phyloP scores from a whole-genome alignment of 2,888 invertebrate species.

The Erpobdella octoculata region DNA sequence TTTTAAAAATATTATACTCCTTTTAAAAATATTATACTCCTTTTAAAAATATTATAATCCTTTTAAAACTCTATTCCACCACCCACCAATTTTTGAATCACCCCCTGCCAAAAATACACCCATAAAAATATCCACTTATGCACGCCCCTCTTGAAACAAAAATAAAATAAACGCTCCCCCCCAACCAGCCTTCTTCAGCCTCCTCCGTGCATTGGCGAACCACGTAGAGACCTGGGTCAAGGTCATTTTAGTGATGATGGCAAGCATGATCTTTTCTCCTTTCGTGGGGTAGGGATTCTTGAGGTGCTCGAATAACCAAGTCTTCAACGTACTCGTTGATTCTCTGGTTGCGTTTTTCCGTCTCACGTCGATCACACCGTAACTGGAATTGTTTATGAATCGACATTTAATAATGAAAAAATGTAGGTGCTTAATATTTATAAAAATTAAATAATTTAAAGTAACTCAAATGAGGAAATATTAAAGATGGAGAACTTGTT shows the following conservation, averaged over 20 bases:
- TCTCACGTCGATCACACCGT: conserved; percentile 24
- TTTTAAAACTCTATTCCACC: too few relatives aligned
- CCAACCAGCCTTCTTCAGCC: conserved; percentile 15
- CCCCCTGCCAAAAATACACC: too few relatives aligned
- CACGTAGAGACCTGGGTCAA: conserved; percentile 25
- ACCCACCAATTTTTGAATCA: too few relatives aligned
- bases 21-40: too few relatives aligned
- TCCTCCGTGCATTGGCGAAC: conserved; percentile 28
- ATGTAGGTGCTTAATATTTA: too few relatives aligned
- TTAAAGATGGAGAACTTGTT: too few relatives aligned
- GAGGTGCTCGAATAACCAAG: conserved; percentile 26
- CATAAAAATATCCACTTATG: too few relatives aligned
- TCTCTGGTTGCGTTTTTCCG: conserved; percentile 26
- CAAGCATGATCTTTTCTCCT: conserved; percentile 27
- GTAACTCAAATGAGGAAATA: background rate
- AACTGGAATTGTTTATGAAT: background rate
- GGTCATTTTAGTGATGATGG: conserved; percentile 26
- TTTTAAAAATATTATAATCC: too few relatives aligned
- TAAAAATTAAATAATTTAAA: background rate
- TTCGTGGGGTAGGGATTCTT: conserved; percentile 27
- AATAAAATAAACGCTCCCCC: too few relatives aligned
- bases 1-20: too few relatives aligned
- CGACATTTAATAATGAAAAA: too few relatives aligned
- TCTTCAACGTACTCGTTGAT: conserved; percentile 23
- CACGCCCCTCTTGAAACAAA: too few relatives aligned